phyloP scores from a whole-genome alignment of 1,140 invertebrate species.

The Drosophila punjabiensis region DNA sequence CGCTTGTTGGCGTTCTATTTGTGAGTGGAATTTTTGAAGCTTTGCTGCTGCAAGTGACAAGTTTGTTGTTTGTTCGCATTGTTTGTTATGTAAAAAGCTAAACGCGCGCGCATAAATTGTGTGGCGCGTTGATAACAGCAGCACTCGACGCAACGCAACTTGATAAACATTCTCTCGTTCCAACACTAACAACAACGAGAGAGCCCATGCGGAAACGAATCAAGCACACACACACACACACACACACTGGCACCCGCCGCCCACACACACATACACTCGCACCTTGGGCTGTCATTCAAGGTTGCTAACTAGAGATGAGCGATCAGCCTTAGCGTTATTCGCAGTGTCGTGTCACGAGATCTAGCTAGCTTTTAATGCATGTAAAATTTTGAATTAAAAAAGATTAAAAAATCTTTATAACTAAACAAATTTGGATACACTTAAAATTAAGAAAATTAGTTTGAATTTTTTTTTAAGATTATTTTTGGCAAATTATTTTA shows the following conservation, averaged over 20 bases:
- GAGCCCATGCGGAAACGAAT: conserved; percentile 51
- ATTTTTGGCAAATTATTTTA: too few species aligned
- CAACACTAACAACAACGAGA: conserved; percentile 19
- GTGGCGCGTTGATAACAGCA: conserved; percentile 44
- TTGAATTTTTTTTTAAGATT: too few species aligned
- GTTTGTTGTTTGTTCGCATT: conserved; percentile 4
- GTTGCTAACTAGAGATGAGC: conserved; percentile 53
- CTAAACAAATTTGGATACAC: too few species aligned
- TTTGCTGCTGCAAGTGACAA: conserved; percentile 7
- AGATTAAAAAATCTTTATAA: too few species aligned
- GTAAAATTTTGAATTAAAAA: not conserved
- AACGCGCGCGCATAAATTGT: conserved; percentile 23
- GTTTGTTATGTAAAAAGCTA: conserved; percentile 62
- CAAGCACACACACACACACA: conserved; percentile 5
- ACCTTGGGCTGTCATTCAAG: conserved; percentile 64
- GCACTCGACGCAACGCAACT: conserved; percentile 14
- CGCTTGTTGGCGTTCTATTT: not conserved
- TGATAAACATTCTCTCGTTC: conserved; percentile 51
- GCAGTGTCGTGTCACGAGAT: not conserved
- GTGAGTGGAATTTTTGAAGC: not conserved
- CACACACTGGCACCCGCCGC: conserved; percentile 10
- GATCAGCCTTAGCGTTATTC: not conserved
- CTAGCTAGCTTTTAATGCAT: not conserved
- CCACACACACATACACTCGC: conserved; percentile 25
- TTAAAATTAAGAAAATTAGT: too few species aligned